Evolutionary conservation across 2,888 invertebrate genomes (phyloP).

Genomic region (Electrophaes corylata): DNA sequence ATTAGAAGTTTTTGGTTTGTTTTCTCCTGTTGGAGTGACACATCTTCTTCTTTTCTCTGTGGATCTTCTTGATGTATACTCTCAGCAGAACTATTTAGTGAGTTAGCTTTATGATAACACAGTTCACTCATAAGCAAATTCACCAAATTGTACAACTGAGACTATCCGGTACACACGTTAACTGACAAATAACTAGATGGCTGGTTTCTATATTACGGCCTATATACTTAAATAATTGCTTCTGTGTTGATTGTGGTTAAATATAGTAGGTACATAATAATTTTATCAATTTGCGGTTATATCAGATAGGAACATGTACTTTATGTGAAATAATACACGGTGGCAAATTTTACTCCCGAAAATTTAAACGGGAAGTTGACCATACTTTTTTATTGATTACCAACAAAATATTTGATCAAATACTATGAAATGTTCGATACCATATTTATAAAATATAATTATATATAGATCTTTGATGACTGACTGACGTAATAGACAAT

Average conservation of each 20-base stretch:
- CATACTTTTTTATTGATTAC: no score
- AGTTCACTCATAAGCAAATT: conserved; percentile 70
- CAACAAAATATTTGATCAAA: no score
- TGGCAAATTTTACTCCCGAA: no score
- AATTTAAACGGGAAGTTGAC: no score
- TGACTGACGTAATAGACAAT: no score
- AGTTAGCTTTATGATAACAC: conserved; percentile 67
- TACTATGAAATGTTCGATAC: no score
- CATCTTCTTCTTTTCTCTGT: not conserved
- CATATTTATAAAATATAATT: no score
- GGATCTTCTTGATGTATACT: not conserved
- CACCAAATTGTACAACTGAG: conserved; percentile 76
- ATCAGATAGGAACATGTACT: not conserved
- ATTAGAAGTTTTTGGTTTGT: no score
- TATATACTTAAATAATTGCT: not conserved
- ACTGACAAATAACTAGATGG: not conserved
- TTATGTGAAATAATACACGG: not conserved
- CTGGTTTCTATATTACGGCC: not conserved
- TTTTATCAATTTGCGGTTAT: not conserved
- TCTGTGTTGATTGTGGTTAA: not conserved
- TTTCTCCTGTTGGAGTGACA: not conserved
- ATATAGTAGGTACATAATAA: not conserved
- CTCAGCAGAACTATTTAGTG: conserved; percentile 56
- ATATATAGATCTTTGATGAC: no score
- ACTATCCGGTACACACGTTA: not conserved